Base-by-base conservation (phyloP, 2,797 vertebrate species). In the Acanthiza pusilla region DNA sequence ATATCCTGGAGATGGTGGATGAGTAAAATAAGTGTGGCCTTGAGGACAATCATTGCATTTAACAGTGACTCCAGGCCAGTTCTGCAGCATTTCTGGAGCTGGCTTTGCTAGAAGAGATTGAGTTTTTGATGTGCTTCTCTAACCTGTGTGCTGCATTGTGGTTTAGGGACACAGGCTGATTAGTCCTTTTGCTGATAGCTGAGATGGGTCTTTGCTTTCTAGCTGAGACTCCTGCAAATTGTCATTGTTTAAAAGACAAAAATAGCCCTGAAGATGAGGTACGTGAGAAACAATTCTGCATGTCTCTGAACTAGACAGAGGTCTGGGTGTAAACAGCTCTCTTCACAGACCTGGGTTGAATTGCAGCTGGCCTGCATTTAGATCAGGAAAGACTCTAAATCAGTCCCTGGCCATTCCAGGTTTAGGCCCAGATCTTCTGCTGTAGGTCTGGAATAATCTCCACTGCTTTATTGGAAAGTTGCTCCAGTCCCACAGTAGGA, bases 141-240 rank as follows among this genome's bases (percentile, higher is more conserved):
- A 75, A 72, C 47, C 50, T 66, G 1, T 0, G 1, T 82, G 68
- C 66, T 73, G 79, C 76, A 21, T 45, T 91, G 55, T 7, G 2
- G 60, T 79, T 72, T 45, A 73, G 89, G 85, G 84, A 68, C 55
- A 40, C 14, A 1, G 26, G 34, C 66, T 81, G 50, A 61, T 95
- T 43, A 84, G 54, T 82, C 50, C 26, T 75, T 83, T 74, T 82
- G 66, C 91, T 91, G 71, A n/a, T 77, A 84, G 63, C 58, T 77
- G 83, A 87, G 72, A 86, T 85, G 60, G 70, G 45, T 91, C 75
- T 83, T 90, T 78, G 58, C 89, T 93, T 86, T 81, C 88, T 83
- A 62, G n/a, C 81, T 67, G 62, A 86, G 92, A 48, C 84, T 84
- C 91, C 65, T 89, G 58, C 81, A 75, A 79, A 81, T 80, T 80